These are phyloP conservation scores for Pteruthius melanotis DNA, from an alignment of 2,113 vertebrate genomes.

Conservation along the genomic window DNA sequence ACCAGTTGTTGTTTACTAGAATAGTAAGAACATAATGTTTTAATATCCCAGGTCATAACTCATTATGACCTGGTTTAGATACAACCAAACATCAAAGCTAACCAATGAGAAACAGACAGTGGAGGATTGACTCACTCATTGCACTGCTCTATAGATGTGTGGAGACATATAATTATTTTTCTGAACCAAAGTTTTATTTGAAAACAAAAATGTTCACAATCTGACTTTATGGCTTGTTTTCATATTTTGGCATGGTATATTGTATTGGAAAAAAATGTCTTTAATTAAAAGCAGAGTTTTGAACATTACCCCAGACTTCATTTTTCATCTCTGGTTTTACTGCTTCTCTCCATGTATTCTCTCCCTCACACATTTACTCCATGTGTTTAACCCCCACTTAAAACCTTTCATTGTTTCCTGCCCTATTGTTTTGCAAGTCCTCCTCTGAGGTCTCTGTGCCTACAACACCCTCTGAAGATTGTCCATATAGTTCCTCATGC, in stretches of 20 bases:
- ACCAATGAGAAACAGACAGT: constrained; percentile 57
- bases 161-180: constrained; percentile 39
- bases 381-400: not conserved
- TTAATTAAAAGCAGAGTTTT: constrained; percentile 54
- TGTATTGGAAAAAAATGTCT: constrained; percentile 9
- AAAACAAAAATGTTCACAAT: constrained; percentile 59
- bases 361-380: not conserved
- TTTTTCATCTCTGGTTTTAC: constrained; percentile 21
- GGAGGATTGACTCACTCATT: not conserved
- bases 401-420: not conserved
- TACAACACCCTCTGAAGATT: not conserved
- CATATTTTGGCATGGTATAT: constrained; percentile 24
- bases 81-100: constrained; percentile 49
- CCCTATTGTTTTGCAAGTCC: not conserved
- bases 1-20: constrained; percentile 40
- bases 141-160: not conserved
- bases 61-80: constrained; percentile 56
- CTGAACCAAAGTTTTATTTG: constrained; percentile 32
- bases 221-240: constrained; percentile 49
- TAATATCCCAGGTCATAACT: constrained; percentile 9
- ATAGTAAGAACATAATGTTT: constrained; percentile 56
- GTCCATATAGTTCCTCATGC: not conserved
- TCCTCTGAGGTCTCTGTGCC: not conserved
- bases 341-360: not conserved
- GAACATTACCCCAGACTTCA: constrained; percentile 19